phyloP scores from a whole-genome alignment of 1,140 invertebrate genomes.

The Neocloeon triangulifer region DNA sequence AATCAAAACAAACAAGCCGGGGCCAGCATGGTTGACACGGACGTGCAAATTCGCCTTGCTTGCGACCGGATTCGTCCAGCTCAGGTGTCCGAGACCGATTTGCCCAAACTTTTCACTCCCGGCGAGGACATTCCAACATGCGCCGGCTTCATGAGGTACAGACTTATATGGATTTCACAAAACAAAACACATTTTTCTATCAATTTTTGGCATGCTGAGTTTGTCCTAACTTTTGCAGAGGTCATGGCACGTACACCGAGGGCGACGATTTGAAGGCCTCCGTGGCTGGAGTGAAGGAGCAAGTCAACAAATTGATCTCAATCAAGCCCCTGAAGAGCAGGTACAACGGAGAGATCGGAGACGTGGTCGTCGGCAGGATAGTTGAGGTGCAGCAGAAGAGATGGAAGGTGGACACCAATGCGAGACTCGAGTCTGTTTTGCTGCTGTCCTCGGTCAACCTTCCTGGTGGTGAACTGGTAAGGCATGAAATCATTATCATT shows the following conservation, averaged over 20 bases:
- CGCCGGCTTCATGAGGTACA: conserved; percentile 73
- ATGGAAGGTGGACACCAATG: conserved; percentile 92
- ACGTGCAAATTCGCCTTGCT: conserved; percentile 9
- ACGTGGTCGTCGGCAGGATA: conserved; percentile 88
- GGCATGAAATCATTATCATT: no score
- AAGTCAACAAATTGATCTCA: conserved; percentile 86
- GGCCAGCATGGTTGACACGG: no score
- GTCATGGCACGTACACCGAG: conserved; percentile 83
- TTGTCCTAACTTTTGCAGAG: conserved; percentile 31
- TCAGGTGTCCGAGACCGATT: conserved; percentile 21
- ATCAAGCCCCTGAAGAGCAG: conserved; percentile 73
- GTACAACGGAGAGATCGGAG: conserved; percentile 87
- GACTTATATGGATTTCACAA: no score
- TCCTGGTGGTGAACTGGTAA: conserved; percentile 84
- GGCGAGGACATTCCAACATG: conserved; percentile 65
- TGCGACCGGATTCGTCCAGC: conserved; percentile 8
- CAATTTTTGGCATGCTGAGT: conserved; percentile 1
- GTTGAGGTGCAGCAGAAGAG: conserved; percentile 74
- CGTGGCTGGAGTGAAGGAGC: conserved; percentile 78
- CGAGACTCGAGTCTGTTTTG: conserved; percentile 70
- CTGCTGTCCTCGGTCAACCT: conserved; percentile 87
- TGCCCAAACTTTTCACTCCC: conserved; percentile 53
- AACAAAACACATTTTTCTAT: conserved; percentile 5
- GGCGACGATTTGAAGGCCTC: conserved; percentile 66
- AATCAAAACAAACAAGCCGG: no score